phyloP scores from a whole-genome alignment of 2,888 invertebrate species.

The Smittia aterrima region DNA sequence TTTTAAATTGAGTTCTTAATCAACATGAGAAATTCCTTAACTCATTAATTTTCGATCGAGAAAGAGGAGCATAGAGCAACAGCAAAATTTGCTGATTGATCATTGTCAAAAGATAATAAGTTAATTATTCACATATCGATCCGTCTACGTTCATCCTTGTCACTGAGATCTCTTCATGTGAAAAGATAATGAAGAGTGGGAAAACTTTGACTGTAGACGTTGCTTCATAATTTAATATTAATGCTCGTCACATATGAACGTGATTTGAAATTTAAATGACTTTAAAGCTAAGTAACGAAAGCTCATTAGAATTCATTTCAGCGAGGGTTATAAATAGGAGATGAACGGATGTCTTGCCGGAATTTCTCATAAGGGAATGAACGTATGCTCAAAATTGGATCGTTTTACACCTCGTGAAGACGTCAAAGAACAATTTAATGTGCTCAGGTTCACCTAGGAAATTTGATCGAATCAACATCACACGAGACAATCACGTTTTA shows the following conservation, averaged over 20 bases:
- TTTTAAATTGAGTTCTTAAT: no score
- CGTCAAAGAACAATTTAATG: neutral
- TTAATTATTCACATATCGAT: no score
- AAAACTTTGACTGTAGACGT: no score
- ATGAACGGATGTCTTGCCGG: neutral
- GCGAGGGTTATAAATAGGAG: neutral
- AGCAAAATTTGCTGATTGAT: no score
- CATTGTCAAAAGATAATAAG: no score
- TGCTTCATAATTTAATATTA: neutral
- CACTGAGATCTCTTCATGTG: no score
- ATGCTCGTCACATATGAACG: neutral
- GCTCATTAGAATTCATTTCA: neutral
- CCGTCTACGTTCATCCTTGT: no score
- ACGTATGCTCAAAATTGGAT: neutral
- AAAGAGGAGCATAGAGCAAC: no score
- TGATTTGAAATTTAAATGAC: neutral
- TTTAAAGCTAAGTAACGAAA: neutral
- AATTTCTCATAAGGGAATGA: neutral
- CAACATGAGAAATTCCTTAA: no score
- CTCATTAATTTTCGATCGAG: no score
- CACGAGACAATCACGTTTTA: neutral
- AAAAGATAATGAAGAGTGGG: no score
- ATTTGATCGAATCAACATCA: neutral
- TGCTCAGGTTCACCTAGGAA: neutral
- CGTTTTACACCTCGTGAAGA: neutral